Base-by-base conservation (phyloP, 1,140 invertebrate species). In the Euborellia annulipes region DNA sequence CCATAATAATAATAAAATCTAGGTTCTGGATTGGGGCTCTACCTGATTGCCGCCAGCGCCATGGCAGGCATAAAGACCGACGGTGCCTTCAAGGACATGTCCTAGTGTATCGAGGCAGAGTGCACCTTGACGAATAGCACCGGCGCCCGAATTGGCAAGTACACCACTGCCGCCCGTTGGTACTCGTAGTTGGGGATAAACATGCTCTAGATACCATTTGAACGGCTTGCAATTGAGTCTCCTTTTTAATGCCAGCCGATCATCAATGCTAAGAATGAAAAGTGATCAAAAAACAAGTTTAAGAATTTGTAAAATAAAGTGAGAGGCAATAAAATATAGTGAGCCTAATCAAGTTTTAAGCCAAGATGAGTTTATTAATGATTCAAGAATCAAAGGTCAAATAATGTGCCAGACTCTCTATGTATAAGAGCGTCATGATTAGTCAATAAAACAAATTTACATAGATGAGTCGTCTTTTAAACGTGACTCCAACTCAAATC, bases 131-230 rank as follows among this genome's bases (percentile, higher is more conserved):
- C 81, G 72, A 21, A 88, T 65, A 48, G 73, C 71, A 13, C 73
- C 71, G 1, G 46, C 46, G 14, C 53, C 47, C 41, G 58, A 57
- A 6, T 71, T 62, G 13, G 69, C 67, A 3, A 69, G 65, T 2
- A 67, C 68, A 47, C 71, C 57, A 4, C 71, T 70, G 18, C 73
- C 70, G 4, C 23, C 23, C 9, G 55, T 54, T 1, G 85, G 85
- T 43, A 87, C 73, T 55, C 79, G 72, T 41, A 94, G 66, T 64
- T 95, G 88, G 11, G 93, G 93, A 68, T 95, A 98, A 18, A 99
- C 90, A 60, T 97, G 85, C 52, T 92, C 76, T 55, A 98, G 62
- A 67, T 95, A 99, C 95, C 95, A 98, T 54, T 84, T 81, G 67
- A 98, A 98, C 8, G 84, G 78, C 61, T 96, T 93, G 65, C 94